phyloP scores from a whole-genome alignment of 2,113 vertebrate species.

The Furnarius figulus region DNA sequence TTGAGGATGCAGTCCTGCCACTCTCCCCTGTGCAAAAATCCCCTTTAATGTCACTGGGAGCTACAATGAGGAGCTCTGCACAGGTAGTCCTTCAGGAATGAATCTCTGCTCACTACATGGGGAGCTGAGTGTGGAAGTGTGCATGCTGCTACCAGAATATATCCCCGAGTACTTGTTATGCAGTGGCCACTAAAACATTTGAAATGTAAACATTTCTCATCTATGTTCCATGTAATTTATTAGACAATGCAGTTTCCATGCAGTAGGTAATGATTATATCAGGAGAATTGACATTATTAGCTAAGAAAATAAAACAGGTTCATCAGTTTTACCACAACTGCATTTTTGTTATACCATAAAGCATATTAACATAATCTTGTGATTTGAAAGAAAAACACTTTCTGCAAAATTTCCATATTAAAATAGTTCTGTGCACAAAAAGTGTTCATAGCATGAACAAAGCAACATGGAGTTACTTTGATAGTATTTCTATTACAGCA shows the following conservation, averaged over 20 bases:
- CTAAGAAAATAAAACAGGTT: slow-evolving; percentile 39
- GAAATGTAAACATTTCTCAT: slow-evolving; percentile 65
- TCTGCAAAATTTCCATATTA: slow-evolving; percentile 46
- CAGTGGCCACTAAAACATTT: slow-evolving; percentile 60
- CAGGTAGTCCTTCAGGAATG: slow-evolving; percentile 36
- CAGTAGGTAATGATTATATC: slow-evolving; percentile 36
- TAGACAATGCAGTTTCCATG: slow-evolving; percentile 68
- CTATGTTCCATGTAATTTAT: slow-evolving; percentile 40
- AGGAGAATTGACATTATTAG: slow-evolving; percentile 46
- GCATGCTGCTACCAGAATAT: slow-evolving; percentile 54
- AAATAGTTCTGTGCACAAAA: slow-evolving; percentile 58
- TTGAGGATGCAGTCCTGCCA: not conserved
- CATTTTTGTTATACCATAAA: slow-evolving; percentile 45
- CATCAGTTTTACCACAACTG: slow-evolving; percentile 53
- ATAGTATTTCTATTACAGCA: slow-evolving; percentile 23
- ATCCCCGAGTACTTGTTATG: slow-evolving; percentile 60
- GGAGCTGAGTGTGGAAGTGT: slow-evolving; percentile 39
- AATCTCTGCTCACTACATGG: slow-evolving; percentile 10
- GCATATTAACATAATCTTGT: slow-evolving; percentile 27
- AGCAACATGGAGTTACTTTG: slow-evolving; percentile 36
- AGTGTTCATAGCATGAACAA: slow-evolving; percentile 51
- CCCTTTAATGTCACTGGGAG: not conserved
- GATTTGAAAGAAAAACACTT: slow-evolving; percentile 34
- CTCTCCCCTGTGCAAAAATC: not conserved
- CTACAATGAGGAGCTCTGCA: not conserved